Conservation (phyloP, 1,140 invertebrate genomes). For the Belonocnema kinseyi region DNA sequence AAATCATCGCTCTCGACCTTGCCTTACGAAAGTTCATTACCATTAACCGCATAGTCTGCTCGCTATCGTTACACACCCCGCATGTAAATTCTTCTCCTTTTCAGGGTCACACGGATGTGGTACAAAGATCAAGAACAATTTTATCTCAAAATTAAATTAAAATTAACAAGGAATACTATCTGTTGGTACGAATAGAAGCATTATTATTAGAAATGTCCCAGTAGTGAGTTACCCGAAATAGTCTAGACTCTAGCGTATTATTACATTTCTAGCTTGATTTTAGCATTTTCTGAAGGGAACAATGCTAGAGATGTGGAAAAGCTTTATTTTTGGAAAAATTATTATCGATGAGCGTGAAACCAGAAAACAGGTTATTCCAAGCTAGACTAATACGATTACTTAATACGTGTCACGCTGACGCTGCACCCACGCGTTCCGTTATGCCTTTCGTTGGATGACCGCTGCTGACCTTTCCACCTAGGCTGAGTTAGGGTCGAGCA, state of each 20-base stretch:
- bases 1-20: constrained; percentile 71
- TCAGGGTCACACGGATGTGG: constrained; percentile 21
- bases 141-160: background rate
- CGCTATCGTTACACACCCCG: constrained; percentile 9
- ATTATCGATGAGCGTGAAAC: constrained; percentile 22
- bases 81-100: constrained; percentile 21
- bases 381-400: constrained; percentile 43
- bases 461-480: constrained; percentile 54
- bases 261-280: background rate
- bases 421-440: constrained; percentile 63
- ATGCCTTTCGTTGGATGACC: constrained; percentile 57
- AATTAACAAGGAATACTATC: background rate
- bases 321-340: background rate
- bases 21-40: constrained; percentile 73
- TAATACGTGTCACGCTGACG: constrained; percentile 57
- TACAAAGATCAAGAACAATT: background rate
- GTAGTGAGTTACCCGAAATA: no score
- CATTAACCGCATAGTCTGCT: constrained; percentile 63
- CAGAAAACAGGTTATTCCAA: constrained; percentile 1
- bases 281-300: background rate
- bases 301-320: background rate
- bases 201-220: no score
- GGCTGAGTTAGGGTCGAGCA: constrained; percentile 28
- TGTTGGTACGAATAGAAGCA: background rate
- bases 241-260: no score